phyloP scores from a whole-genome alignment of 2,888 invertebrate species.

The Nephrotoma guestfalica region DNA sequence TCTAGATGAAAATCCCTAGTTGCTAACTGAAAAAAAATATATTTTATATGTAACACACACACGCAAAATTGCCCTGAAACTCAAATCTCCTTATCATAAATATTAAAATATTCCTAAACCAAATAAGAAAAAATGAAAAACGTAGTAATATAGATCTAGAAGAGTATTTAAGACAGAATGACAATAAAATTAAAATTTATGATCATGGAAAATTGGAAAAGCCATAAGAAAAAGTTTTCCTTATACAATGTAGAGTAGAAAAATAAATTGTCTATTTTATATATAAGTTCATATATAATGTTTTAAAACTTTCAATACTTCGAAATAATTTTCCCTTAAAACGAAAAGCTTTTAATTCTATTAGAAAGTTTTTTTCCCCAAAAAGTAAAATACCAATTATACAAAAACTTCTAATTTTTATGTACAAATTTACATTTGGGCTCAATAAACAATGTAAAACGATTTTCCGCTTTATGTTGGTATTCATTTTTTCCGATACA shows the following conservation, averaged over 20 bases:
- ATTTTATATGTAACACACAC: not conserved
- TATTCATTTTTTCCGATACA: not conserved
- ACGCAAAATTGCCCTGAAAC: not conserved
- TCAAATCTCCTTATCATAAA: not conserved
- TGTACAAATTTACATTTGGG: not conserved
- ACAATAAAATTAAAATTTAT: not conserved
- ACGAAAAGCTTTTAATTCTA: not conserved
- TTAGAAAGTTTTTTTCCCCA: not conserved
- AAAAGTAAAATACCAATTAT: not conserved
- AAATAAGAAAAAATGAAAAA: not conserved
- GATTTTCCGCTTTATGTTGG: not conserved
- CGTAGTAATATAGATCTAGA: not conserved
- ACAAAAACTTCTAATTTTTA: not conserved
- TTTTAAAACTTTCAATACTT: not conserved
- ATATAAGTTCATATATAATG: too few species aligned
- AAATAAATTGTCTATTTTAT: not conserved
- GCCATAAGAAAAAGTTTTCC: not conserved
- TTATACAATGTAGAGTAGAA: not conserved
- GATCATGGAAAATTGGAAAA: not conserved
- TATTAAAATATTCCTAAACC: not conserved
- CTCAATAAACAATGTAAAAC: not conserved
- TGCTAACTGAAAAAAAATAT: not conserved
- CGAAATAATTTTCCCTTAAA: not conserved
- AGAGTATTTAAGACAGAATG: not conserved
- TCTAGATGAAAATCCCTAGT: not conserved